Percentiles rank a stretch among this genome's conserved stretches.
Evolutionary conservation across 2,113 vertebrate species (phyloP).

Genomic region (Speoplatyrhinus poulsoni): DNA sequence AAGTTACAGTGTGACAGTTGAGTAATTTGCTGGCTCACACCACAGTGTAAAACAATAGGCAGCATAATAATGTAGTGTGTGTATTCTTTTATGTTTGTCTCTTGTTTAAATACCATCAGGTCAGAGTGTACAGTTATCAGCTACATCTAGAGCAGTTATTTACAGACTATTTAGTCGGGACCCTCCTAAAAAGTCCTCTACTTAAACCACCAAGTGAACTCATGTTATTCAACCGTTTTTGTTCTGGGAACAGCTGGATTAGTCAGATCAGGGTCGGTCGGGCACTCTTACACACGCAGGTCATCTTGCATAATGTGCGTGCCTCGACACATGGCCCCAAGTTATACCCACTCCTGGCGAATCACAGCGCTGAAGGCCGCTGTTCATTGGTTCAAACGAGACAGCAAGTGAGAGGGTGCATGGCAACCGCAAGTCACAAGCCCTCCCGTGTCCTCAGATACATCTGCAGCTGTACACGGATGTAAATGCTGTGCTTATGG

Average conservation of each 20-base stretch:
- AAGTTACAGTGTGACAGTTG: conserved; percentile 10
- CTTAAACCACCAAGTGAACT: too few species aligned
- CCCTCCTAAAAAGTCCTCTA: too few species aligned
- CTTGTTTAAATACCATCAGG: conserved; percentile 8
- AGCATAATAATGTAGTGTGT: too few species aligned
- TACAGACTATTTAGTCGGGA: too few species aligned
- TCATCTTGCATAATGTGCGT: conserved; percentile 37
- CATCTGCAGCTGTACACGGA: conserved; percentile 58
- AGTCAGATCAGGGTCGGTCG: background rate
- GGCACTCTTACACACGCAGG: conserved; percentile 21
- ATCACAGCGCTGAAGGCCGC: conserved; percentile 38
- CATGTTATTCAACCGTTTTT: too few species aligned
- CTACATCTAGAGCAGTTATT: background rate
- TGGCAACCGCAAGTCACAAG: conserved; percentile 53
- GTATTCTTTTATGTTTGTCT: conserved; percentile 5
- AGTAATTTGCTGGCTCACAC: conserved; percentile 5
- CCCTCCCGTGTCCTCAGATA: conserved; percentile 38
- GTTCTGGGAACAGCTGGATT: too few species aligned
- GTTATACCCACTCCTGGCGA: conserved; percentile 32
- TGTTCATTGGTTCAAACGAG: conserved; percentile 42
- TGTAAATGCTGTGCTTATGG: conserved; percentile 40
- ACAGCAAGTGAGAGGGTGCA: conserved; percentile 27
- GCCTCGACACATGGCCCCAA: conserved; percentile 18
- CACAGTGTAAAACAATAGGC: background rate
- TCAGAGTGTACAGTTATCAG: background rate